Evolutionary conservation across 2,113 vertebrate genomes (phyloP), one percentile per base, ranked within the genome.

Genomic region (Otocyon megalotis): DNA sequence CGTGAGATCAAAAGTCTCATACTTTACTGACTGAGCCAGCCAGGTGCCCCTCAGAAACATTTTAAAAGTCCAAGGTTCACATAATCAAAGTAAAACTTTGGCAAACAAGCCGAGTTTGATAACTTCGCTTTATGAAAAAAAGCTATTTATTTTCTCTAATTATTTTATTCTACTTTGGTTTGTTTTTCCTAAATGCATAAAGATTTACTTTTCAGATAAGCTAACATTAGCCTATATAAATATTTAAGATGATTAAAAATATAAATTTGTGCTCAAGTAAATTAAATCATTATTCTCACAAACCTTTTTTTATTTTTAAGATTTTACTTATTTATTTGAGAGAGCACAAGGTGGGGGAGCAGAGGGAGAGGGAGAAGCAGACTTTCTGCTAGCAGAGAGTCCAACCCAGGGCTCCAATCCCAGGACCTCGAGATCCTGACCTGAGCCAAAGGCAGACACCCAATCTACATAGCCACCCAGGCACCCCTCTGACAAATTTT

Each of bases 291-390:
- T 79, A 91, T 74, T 76, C 81, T 76, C 28, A 76, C 30, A n/a
- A 88, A 89, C 48, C 85, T 96, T 94, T 74, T n/a, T 88, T 96
- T 93, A 74, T 96, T 94, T 74, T 54, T 32, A 67, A 30, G 30
- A 67, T 67, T 67, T 67, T 67, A 32, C 32, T 30, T 65, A 30
- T 65, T 30, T 62, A 30, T 32, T 43, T 43, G 30, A 32, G 15
- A 67, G 14, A 32, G 65, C 65, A 67, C 65, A 67, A 67, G 1
- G 14, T 3, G 32, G 30, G 65, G 32, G 15, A 30, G 8, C 1
- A 8, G 65, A 67, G 15, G 65, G 65, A 67, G 65, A 32, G 30
- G 14, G 30, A 67, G 15, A 67, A 67, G 65, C 15, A 67, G 2
- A 67, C 14, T 67, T 7, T 15, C 30, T 15, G 5, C 30, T 67